These are phyloP conservation scores for Yasuhikotakia modesta DNA, from an alignment of 2,797 vertebrate genomes.

Conservation along the genomic window DNA sequence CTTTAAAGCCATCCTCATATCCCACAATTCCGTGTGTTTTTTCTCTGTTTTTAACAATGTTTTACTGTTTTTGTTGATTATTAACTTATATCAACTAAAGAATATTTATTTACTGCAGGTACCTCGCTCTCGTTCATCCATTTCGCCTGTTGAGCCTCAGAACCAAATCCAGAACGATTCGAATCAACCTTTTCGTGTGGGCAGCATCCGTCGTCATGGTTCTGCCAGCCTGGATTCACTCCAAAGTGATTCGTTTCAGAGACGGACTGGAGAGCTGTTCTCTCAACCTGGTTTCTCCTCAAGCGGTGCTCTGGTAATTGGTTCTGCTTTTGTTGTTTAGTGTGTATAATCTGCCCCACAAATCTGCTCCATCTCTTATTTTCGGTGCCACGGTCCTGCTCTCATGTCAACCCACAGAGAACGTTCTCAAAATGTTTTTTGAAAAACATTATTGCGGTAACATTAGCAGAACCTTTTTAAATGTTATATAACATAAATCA, in stretches of 20 bases:
- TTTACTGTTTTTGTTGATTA: not conserved
- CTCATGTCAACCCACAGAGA: not conserved
- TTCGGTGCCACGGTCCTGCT: not conserved
- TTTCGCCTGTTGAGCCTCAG: constrained; percentile 69
- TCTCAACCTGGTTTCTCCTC: constrained; percentile 71
- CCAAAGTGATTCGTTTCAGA: constrained; percentile 74
- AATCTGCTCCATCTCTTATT: not conserved
- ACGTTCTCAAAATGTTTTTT: too few relatives aligned
- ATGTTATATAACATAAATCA: too few relatives aligned
- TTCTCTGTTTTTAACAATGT: too few relatives aligned
- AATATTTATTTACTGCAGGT: constrained; percentile 60
- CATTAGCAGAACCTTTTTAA: too few relatives aligned
- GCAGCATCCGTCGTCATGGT: constrained; percentile 66
- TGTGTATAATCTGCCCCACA: not conserved
- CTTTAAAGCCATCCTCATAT: too few relatives aligned
- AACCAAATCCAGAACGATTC: constrained; percentile 68
- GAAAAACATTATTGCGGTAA: too few relatives aligned
- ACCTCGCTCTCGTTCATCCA: constrained; percentile 71
- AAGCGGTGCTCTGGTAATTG: constrained; percentile 67
- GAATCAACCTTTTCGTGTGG: constrained; percentile 71
- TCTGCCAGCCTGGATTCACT: constrained; percentile 68
- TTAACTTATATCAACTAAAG: not conserved
- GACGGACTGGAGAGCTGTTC: constrained; percentile 72
- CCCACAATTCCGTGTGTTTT: too few relatives aligned
- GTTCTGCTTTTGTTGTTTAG: constrained; percentile 4